Percentiles rank a stretch among this genome's conserved stretches.
phyloP scores from a whole-genome alignment of 1,140 invertebrate genomes.

The Temnothorax longispinosus region DNA sequence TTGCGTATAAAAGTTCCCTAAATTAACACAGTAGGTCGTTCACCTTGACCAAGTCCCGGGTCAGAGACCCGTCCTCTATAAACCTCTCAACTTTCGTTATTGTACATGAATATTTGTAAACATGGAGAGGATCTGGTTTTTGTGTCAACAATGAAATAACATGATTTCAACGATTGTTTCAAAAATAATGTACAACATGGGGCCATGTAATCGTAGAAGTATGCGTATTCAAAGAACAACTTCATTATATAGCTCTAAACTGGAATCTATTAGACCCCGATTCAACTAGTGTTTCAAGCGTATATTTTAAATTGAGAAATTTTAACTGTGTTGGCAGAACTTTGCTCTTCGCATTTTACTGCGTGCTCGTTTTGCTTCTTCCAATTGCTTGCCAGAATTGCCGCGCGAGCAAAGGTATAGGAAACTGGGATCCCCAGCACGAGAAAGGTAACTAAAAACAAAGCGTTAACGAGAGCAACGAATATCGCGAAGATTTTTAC shows the following conservation, averaged over 20 bases:
- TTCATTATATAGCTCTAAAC: not conserved
- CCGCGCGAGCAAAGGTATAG: not conserved
- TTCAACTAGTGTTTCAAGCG: not conserved
- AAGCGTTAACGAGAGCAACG: not conserved
- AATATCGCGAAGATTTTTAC: not conserved
- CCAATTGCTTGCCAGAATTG: not conserved
- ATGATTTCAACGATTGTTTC: not conserved
- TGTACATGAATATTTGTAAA: not conserved
- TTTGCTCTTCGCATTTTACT: not conserved
- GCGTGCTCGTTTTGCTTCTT: not conserved
- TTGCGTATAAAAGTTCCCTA: not conserved
- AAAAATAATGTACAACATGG: not conserved
- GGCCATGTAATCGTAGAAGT: not conserved
- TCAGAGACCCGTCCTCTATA: not conserved
- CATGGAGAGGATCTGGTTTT: not conserved
- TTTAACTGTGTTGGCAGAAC: not conserved
- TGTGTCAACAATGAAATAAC: constrained; percentile 4
- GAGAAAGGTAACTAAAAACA: not conserved
- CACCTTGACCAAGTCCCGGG: not conserved
- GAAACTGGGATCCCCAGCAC: not conserved
- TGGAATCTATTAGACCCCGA: not conserved
- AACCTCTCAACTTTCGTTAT: not conserved
- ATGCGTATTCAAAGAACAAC: not conserved
- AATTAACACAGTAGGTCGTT: not conserved
- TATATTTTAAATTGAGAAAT: not conserved